phyloP scores from a whole-genome alignment of 2,888 invertebrate species.

The Eumacrocentrus americanus region DNA sequence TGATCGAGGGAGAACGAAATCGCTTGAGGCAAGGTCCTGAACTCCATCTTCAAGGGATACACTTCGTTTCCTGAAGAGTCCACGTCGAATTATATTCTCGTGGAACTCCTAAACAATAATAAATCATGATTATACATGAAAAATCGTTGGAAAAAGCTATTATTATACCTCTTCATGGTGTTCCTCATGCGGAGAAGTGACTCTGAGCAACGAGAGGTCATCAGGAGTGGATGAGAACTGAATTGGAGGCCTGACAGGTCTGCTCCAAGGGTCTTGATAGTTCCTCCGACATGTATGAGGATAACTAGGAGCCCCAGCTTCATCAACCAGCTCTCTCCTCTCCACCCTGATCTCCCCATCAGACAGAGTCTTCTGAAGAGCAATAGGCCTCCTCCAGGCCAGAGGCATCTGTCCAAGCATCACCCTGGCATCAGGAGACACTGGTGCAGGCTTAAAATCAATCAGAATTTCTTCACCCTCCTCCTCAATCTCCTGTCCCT shows the following conservation, averaged over 20 bases:
- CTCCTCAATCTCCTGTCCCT: constrained; percentile 62
- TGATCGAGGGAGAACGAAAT: constrained; percentile 65
- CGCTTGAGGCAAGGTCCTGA: constrained; percentile 57
- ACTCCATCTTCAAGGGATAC: constrained; percentile 72
- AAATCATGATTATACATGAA: neutral
- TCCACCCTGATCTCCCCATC: constrained; percentile 77
- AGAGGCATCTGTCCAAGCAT: constrained; percentile 53
- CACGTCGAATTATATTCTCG: constrained; percentile 79
- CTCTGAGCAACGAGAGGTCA: constrained; percentile 55
- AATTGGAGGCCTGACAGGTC: constrained; percentile 51
- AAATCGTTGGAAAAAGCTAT: neutral
- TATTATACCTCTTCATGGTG: constrained; percentile 54
- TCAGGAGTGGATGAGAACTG: constrained; percentile 60
- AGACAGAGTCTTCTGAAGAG: constrained; percentile 77
- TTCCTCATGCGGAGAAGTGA: constrained; percentile 49
- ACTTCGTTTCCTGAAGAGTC: constrained; percentile 77
- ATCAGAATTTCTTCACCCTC: constrained; percentile 84
- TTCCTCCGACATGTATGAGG: constrained; percentile 59
- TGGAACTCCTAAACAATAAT: constrained; percentile 71
- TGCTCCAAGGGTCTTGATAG: constrained; percentile 57
- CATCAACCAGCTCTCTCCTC: constrained; percentile 59
- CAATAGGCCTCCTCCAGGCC: constrained; percentile 61
- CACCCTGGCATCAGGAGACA: constrained; percentile 69
- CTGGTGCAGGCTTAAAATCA: constrained; percentile 81
- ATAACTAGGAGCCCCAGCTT: constrained; percentile 60